Base-by-base conservation (phyloP, 2,797 vertebrate genomes). In the Phylloscopus collybita region DNA sequence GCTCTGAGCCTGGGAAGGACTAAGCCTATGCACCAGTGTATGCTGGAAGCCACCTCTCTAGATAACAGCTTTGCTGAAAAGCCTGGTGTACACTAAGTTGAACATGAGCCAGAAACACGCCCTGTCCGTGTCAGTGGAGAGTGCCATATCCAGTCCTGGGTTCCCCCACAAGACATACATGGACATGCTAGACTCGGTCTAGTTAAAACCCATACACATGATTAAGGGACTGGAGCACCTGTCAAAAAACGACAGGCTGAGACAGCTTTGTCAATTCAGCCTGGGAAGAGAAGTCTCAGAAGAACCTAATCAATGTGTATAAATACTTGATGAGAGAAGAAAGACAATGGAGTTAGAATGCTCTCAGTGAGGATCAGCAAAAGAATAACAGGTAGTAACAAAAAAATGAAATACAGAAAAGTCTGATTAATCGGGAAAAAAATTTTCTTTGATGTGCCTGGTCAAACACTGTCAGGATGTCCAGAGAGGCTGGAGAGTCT, bases 141-240 rank as follows among this genome's bases (percentile, higher is more conserved):
- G 65, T 64, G 26, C 20, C 47, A 5, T 61, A 22, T 26, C 25
- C 66, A 51, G 15, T 88, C 22, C 56, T 64, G 47, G 11, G 3
- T 9, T 38, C 4, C 0, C 1, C 16, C 6, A 21, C 5, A 27
- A 56, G 38, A 13, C n/a, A 62, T 18, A 49, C 18, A 9, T 11
- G 29, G 13, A 36, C 38, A 13, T 49, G 36, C 10, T 86, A n/a
- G 54, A 49, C 42, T 16, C 13, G 22, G 47, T 75, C n/a, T 54
- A 47, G n/a, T 54, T 59, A 79, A 92, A 22, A 30, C 10, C 8
- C 21, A 20, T 23, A 78, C 51, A 60, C 5, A 25, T 16, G 44
- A 49, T n/a, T 51, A 80, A 76, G 15, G n/a, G 14, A 29, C 36
- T 44, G 49, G 16, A 86, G 20, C 9, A 60, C n/a, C 9, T 54